phyloP scores from a whole-genome alignment of 2,888 invertebrate genomes.

The Ornithoptera alexandrae region DNA sequence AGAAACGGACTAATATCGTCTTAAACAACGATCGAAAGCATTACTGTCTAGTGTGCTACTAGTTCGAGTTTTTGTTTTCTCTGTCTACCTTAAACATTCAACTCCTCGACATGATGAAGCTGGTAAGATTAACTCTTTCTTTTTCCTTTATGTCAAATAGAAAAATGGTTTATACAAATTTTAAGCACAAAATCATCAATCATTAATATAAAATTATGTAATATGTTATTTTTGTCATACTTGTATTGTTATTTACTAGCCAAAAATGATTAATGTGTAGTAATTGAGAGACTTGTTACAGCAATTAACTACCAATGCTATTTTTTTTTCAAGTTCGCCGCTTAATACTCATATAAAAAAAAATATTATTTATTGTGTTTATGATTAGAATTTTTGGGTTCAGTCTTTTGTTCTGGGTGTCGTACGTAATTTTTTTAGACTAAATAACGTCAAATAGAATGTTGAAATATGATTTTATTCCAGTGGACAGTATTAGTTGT shows the following conservation, averaged over 20 bases:
- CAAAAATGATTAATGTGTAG: no score
- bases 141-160: not conserved
- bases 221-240: no score
- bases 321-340: no score
- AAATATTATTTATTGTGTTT: no score
- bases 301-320: no score
- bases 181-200: not conserved
- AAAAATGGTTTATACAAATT: not conserved
- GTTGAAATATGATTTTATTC: not conserved
- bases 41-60: constrained; percentile 59
- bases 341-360: no score
- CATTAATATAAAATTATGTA: not conserved
- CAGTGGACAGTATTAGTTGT: constrained; percentile 56
- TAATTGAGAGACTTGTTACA: no score
- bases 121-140: constrained; percentile 55
- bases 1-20: constrained; percentile 37
- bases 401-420: not conserved
- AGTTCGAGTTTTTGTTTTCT: constrained; percentile 54
- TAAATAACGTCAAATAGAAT: no score
- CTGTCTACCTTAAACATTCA: constrained; percentile 15
- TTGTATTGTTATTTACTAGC: no score
- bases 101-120: constrained; percentile 57
- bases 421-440: not conserved
- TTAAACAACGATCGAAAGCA: constrained; percentile 48
- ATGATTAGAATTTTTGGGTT: no score